Evolutionary conservation across 1,140 invertebrate species (phyloP).

Genomic region (Heliconius hermathena): DNA sequence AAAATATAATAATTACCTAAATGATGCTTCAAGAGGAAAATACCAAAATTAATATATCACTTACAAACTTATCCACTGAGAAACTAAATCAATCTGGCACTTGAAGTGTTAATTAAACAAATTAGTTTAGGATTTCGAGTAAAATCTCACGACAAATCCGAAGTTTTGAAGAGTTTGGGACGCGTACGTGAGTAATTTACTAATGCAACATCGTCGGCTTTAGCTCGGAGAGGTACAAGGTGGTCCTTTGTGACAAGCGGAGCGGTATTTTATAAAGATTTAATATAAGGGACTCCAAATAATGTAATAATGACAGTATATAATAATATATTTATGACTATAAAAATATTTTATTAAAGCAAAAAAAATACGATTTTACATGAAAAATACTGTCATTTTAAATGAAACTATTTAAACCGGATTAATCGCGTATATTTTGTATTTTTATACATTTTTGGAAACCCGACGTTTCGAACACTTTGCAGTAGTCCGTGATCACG

Average conservation of each 20-base stretch:
- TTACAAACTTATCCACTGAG: slow-evolving; percentile 22
- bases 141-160: slow-evolving; percentile 69
- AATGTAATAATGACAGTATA: too few relatives aligned
- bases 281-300: background rate
- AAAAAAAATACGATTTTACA: too few relatives aligned
- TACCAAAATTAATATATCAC: background rate
- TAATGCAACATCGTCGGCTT: slow-evolving; percentile 64
- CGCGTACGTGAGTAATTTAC: slow-evolving; percentile 75
- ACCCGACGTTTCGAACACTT: too few relatives aligned
- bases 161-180: slow-evolving; percentile 67
- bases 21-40: background rate
- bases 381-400: too few relatives aligned
- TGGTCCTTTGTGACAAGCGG: slow-evolving; percentile 11
- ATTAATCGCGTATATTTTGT: too few relatives aligned
- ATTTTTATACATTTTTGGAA: too few relatives aligned
- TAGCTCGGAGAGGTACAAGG: slow-evolving; percentile 50
- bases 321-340: too few relatives aligned
- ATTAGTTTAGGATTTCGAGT: slow-evolving; percentile 64
- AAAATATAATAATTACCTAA: background rate
- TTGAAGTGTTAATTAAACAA: slow-evolving; percentile 63
- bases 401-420: too few relatives aligned
- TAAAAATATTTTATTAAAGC: too few relatives aligned
- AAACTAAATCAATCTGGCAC: slow-evolving; percentile 41
- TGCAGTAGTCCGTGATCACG: too few relatives aligned
- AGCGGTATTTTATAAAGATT: slow-evolving; percentile 26